Evolutionary conservation across 2,113 vertebrate genomes (phyloP).

Genomic region (Phrynosoma platyrhinos): DNA sequence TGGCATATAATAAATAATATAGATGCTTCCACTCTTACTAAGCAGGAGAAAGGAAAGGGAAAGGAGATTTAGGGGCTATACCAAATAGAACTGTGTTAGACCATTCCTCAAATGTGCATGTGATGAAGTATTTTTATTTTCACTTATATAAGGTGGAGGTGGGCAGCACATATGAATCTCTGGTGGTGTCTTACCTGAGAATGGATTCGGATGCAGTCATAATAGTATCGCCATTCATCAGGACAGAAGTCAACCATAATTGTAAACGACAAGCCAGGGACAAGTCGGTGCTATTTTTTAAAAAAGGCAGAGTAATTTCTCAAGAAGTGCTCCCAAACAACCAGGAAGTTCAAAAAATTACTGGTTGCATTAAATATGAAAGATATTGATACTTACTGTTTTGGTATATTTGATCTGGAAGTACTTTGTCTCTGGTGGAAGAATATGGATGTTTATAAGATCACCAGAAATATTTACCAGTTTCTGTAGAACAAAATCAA

Average conservation of each 20-base stretch:
- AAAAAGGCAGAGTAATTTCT: conserved; percentile 40
- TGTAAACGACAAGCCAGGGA: conserved; percentile 87
- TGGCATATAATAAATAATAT: neutral
- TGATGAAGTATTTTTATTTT: neutral
- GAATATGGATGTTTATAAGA: conserved; percentile 83
- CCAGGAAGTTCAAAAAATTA: neutral
- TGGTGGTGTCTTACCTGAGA: conserved; percentile 81
- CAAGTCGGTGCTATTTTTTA: conserved; percentile 81
- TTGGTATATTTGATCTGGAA: conserved; percentile 90
- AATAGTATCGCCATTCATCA: conserved; percentile 93
- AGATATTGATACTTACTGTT: conserved; percentile 78
- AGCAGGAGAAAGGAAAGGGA: neutral
- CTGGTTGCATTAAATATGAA: neutral
- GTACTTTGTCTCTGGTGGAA: conserved; percentile 90
- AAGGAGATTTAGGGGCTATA: neutral
- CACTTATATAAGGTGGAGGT: neutral
- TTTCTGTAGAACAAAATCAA: conserved; percentile 79
- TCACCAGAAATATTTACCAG: conserved; percentile 88
- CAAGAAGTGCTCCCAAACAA: neutral
- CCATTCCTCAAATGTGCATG: neutral
- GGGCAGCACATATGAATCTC: neutral
- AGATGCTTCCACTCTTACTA: neutral
- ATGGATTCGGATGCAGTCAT: conserved; percentile 91
- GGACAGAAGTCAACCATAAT: conserved; percentile 87
- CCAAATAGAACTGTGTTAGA: neutral